A percentile compares a stretch with the other conserved stretches of the same genome.
Conservation (phyloP, 2,888 invertebrate genomes). For the Tineola bisselliella region DNA sequence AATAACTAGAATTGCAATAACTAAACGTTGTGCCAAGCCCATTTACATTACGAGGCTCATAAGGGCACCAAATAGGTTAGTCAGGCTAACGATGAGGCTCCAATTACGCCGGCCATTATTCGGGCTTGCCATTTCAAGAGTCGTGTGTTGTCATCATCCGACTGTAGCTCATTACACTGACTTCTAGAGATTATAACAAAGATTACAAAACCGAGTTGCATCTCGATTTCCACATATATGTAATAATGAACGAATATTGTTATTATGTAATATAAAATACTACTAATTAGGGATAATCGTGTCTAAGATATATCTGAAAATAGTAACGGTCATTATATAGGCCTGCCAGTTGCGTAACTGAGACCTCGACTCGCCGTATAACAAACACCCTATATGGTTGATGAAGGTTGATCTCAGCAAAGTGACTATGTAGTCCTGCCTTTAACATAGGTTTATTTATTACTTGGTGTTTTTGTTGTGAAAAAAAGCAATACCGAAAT, state of each 20-base stretch:
- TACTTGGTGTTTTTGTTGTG: not conserved
- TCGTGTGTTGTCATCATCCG: conserved; percentile 22
- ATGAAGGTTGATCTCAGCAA: conserved; percentile 36
- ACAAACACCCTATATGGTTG: conserved; percentile 32
- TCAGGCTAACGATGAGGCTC: conserved; percentile 24
- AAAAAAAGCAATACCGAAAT: not conserved
- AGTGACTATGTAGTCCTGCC: not conserved
- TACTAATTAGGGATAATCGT: not conserved
- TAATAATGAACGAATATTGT: no score
- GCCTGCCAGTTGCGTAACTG: conserved; percentile 40
- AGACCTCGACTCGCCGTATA: conserved; percentile 48
- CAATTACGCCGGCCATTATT: conserved; percentile 29
- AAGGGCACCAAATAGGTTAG: not conserved
- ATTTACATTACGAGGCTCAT: not conserved
- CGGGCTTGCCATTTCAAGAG: conserved; percentile 22
- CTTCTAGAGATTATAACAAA: not conserved
- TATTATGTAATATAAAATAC: not conserved
- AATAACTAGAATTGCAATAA: not conserved
- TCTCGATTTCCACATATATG: not conserved
- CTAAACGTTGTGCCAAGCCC: not conserved
- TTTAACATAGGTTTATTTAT: not conserved
- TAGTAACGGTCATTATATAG: conserved; percentile 31
- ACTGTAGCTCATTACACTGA: conserved; percentile 18
- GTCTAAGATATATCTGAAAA: conserved; percentile 5
- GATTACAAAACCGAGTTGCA: not conserved